phyloP scores from a whole-genome alignment of 2,888 invertebrate species.

The Stenoptilia bipunctidactyla region DNA sequence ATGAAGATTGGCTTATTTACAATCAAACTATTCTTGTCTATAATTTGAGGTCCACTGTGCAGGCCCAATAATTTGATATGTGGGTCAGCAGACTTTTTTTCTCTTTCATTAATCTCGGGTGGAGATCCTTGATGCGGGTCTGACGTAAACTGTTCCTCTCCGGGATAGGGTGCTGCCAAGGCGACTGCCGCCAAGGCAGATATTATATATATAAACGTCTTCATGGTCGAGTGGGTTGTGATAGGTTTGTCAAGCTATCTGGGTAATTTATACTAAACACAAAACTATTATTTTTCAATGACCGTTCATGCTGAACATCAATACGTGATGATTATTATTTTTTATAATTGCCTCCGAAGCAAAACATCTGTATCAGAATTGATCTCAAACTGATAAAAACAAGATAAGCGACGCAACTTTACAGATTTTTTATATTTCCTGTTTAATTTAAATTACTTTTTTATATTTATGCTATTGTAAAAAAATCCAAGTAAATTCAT shows the following conservation, averaged over 20 bases:
- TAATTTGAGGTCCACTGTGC: constrained; percentile 9
- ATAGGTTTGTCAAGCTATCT: not conserved
- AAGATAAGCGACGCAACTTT: too few species aligned
- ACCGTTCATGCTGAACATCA: too few species aligned
- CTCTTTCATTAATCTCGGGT: constrained; percentile 23
- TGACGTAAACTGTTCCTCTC: constrained; percentile 18
- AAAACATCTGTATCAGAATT: too few species aligned
- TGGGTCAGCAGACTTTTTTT: constrained; percentile 29
- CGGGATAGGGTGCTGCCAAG: constrained; percentile 37
- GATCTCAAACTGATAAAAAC: too few species aligned
- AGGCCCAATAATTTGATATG: too few species aligned
- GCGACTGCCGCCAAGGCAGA: constrained; percentile 36
- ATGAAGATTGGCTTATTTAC: constrained; percentile 42
- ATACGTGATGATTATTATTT: too few species aligned
- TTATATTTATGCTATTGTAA: too few species aligned
- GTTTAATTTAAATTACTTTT: too few species aligned
- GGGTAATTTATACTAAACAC: not conserved
- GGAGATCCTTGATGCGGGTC: not conserved
- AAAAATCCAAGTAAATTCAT: too few species aligned
- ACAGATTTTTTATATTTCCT: too few species aligned
- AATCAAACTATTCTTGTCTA: constrained; percentile 25
- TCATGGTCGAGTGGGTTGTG: constrained; percentile 14
- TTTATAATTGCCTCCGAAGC: too few species aligned
- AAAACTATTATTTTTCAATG: too few species aligned
- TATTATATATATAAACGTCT: constrained; percentile 51